A percentile compares a stretch with the other conserved stretches of the same genome.
Conservation (phyloP, 2,797 vertebrate species). For the Naso thynnoides region DNA sequence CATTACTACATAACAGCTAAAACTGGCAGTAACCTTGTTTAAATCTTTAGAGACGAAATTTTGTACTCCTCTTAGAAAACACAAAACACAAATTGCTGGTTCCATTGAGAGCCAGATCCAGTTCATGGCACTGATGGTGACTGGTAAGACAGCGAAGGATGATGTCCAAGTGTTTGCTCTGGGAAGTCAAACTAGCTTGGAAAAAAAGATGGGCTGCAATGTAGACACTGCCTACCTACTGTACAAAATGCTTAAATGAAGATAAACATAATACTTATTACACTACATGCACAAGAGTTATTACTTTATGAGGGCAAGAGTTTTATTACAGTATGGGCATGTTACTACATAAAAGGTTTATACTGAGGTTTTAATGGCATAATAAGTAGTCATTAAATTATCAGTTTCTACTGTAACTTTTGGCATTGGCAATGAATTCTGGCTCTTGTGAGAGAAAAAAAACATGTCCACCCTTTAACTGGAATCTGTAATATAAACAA, state of each 20-base stretch:
- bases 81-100: neutral
- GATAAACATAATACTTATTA: slow-evolving; percentile 27
- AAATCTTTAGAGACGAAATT: too few relatives aligned
- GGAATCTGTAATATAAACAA: neutral
- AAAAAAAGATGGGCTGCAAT: neutral
- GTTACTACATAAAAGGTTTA: slow-evolving; percentile 2
- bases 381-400: slow-evolving; percentile 13
- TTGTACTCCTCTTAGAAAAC: too few relatives aligned
- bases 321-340: slow-evolving; percentile 22
- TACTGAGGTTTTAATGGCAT: neutral
- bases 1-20: neutral
- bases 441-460: neutral
- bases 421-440: neutral
- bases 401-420: slow-evolving; percentile 10
- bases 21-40: neutral
- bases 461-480: neutral
- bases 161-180: neutral
- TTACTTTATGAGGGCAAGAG: slow-evolving; percentile 6
- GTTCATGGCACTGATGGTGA: neutral
- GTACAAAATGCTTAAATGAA: neutral
- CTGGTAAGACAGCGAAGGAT: slow-evolving; percentile 18
- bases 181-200: neutral
- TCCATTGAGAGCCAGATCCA: neutral
- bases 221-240: neutral
- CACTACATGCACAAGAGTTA: slow-evolving; percentile 14